A percentile compares a stretch with the other conserved stretches of the same genome.
Evolutionary conservation across 1,140 invertebrate species (phyloP).

Genomic region (Amyelois transitella): DNA sequence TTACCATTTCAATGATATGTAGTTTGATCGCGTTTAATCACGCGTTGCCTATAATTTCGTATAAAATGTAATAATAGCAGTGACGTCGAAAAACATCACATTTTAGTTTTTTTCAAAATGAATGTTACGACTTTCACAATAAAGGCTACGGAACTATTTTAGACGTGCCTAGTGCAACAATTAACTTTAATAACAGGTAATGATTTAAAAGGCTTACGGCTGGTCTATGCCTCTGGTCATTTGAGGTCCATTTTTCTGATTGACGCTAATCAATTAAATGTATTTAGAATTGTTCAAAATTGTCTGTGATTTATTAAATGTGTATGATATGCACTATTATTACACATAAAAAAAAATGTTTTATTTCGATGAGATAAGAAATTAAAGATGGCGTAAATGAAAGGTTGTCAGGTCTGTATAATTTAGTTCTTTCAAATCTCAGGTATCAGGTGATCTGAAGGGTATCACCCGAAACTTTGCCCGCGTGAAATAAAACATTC

Average conservation of each 20-base stretch:
- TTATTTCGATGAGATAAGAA: not conserved
- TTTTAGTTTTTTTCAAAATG: not conserved
- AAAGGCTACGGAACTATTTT: not conserved
- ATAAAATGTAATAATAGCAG: constrained; percentile 37
- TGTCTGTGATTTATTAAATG: not conserved
- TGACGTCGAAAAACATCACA: not conserved
- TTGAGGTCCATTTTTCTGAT: not conserved
- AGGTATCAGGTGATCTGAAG: too few species aligned
- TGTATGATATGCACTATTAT: not conserved
- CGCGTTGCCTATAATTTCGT: constrained; percentile 30
- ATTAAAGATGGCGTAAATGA: too few species aligned
- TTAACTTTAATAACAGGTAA: constrained; percentile 51
- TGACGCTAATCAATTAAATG: constrained; percentile 12
- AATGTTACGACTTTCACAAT: not conserved
- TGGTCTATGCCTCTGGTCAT: constrained; percentile 11
- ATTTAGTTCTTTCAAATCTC: too few species aligned
- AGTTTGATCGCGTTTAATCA: constrained; percentile 38
- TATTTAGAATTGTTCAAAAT: not conserved
- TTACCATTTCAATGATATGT: constrained; percentile 34
- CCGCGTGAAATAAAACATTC: too few species aligned
- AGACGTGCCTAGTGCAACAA: constrained; percentile 20
- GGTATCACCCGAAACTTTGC: too few species aligned
- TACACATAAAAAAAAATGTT: not conserved
- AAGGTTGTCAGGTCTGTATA: too few species aligned
- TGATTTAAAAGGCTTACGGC: constrained; percentile 29